Base-by-base conservation (phyloP, 2,113 vertebrate species). In the Pygoscelis antarcticus region DNA sequence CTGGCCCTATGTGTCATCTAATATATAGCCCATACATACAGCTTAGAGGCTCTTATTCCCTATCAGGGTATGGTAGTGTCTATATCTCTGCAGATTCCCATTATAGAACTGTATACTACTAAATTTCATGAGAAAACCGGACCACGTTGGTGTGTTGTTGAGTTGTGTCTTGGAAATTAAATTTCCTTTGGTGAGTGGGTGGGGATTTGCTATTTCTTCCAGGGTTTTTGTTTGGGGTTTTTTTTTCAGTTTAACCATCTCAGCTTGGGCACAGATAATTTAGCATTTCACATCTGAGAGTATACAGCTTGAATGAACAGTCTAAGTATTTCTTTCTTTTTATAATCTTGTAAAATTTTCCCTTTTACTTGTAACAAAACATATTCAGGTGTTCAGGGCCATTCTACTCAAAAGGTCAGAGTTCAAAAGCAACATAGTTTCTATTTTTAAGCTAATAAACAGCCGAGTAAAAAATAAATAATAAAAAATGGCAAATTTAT, bases 381-480 rank as follows among this genome's bases (percentile, higher is more conserved):
- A 16, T 2, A 4, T 62, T 13, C 82, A 57, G 58, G 7, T 69
- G 29, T 93, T 87, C 19, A 44, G 42, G 75, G 34, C 68, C 51
- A 10, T 60, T 83, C 75, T 90, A 85, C 90, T 81, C 27, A 81
- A 77, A 87, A 75, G 92, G 74, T 84, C 83, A 57, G 9, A 90
- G 81, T 91, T 97, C 85, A 91, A 60, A 92, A 92, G 26, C 61
- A 91, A 15, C 49, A 34, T 58, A 75, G 86, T 84, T 97, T 93
- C 87, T 68, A 62, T 83, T 95, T 85, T 85, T 92, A 94, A 95
- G 75, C 54, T 94, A 83, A 92, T 87, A 79, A 96, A 93, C 52
- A 87, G 19, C 65, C 57, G 68, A 95, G 58, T 95, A 77, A 87
- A 71, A 42, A 42, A 42, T 16, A 42, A 42, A 74, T 75, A 61